Percentiles rank a stretch among this genome's conserved stretches.
Conservation (phyloP, 1,140 invertebrate genomes). For the Brachionus paranguensis region DNA sequence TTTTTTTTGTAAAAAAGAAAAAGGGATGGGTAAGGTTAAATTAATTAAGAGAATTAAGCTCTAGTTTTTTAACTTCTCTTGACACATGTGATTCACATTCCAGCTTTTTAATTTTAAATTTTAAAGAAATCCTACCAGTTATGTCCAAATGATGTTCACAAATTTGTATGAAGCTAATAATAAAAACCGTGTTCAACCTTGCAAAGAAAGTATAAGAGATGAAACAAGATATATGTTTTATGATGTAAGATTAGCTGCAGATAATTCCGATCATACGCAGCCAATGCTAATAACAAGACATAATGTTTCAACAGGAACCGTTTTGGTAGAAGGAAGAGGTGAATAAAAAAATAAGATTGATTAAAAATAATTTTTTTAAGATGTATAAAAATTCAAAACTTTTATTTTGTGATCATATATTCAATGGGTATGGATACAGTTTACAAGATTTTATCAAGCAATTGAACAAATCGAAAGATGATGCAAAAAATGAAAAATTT, state of each 20-base stretch:
- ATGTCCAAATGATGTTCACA: slow-evolving; percentile 48
- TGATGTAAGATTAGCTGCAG: slow-evolving; percentile 50
- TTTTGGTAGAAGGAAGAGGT: slow-evolving; percentile 44
- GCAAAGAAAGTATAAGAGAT: slow-evolving; percentile 47
- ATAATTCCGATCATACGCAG: slow-evolving; percentile 49
- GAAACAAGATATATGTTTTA: slow-evolving; percentile 49
- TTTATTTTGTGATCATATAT: slow-evolving; percentile 54
- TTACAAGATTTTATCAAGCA: slow-evolving; percentile 53
- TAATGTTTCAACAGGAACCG: slow-evolving; percentile 54
- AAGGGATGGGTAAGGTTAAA: no score
- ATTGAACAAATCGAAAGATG: slow-evolving; percentile 47
- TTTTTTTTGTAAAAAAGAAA: no score
- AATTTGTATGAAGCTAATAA: slow-evolving; percentile 49
- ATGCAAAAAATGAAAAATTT: slow-evolving; percentile 46
- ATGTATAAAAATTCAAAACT: slow-evolving; percentile 49
- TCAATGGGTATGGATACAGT: slow-evolving; percentile 53
- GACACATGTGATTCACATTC: no score
- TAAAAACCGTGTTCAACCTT: slow-evolving; percentile 50
- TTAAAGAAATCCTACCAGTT: slow-evolving; percentile 46
- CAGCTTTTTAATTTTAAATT: neutral
- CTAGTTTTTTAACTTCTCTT: neutral
- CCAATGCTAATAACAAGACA: slow-evolving; percentile 50
- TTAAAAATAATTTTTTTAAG: slow-evolving; percentile 44
- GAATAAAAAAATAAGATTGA: neutral
- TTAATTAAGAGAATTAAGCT: no score